Conservation (phyloP, 2,888 invertebrate genomes). For the Polydrusus tereticollis region DNA sequence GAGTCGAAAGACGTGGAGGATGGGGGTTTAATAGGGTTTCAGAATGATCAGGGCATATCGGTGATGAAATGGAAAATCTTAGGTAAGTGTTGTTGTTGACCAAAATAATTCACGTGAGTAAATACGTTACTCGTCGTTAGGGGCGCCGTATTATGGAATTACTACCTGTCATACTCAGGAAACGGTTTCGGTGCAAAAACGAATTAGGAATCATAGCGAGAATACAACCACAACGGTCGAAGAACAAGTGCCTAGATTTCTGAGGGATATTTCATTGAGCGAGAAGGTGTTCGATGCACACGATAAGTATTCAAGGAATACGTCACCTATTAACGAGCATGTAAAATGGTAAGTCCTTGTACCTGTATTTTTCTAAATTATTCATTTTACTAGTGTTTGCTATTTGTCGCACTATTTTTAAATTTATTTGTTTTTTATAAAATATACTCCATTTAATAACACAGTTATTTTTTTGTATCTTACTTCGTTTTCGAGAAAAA, state of each 20-base stretch:
- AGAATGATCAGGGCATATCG: conserved; percentile 32
- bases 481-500: too few relatives aligned
- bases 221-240: conserved; percentile 1
- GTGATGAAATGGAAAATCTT: conserved; percentile 38
- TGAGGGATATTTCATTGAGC: conserved; percentile 34
- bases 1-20: conserved; percentile 9
- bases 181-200: conserved; percentile 23
- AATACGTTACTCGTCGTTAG: not conserved
- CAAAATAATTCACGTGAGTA: not conserved
- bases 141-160: conserved; percentile 30
- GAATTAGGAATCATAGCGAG: not conserved
- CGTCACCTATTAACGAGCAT: conserved; percentile 34
- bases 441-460: too few relatives aligned
- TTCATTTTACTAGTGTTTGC: not conserved
- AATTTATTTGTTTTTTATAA: too few relatives aligned
- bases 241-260: conserved; percentile 22
- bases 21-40: conserved; percentile 30
- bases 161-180: conserved; percentile 43
- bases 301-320: conserved; percentile 29
- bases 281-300: conserved; percentile 37
- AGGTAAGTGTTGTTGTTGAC: conserved; percentile 22
- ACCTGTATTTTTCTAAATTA: too few relatives aligned
- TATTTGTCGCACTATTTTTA: too few relatives aligned
- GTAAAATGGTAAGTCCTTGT: conserved; percentile 33
- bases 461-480: too few relatives aligned